A percentile compares a stretch with the other conserved stretches of the same genome.
Evolutionary conservation across 2,113 vertebrate species (phyloP).

Genomic region (Psephotus haematonotus): DNA sequence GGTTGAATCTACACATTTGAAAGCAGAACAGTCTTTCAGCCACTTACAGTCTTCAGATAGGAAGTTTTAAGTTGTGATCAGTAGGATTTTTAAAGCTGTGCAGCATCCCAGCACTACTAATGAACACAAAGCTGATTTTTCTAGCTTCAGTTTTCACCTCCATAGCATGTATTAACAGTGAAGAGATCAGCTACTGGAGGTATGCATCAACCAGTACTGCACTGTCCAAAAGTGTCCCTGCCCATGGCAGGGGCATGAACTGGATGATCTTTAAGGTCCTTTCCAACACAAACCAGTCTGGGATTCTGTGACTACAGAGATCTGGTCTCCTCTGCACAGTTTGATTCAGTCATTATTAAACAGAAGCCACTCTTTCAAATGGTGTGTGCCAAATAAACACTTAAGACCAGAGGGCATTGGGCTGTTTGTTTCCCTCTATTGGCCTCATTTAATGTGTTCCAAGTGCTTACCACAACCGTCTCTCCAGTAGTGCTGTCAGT

Average conservation of each 20-base stretch:
- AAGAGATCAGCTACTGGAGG: neutral
- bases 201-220: neutral
- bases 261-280: neutral
- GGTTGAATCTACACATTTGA: neutral
- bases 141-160: neutral
- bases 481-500: conserved; percentile 85
- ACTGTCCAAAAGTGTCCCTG: neutral
- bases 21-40: neutral
- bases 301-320: neutral
- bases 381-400: neutral
- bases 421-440: neutral
- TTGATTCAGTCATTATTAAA: neutral
- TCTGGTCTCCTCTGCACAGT: neutral
- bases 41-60: neutral
- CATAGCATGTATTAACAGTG: neutral
- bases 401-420: neutral
- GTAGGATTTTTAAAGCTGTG: neutral
- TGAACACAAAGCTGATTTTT: neutral
- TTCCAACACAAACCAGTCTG: neutral
- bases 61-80: neutral
- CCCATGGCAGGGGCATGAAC: neutral
- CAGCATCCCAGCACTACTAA: neutral
- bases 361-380: neutral
- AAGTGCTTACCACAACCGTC: conserved; percentile 90
- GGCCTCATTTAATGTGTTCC: neutral